Evolutionary conservation across 2,888 invertebrate species (phyloP), one percentile per base, ranked within the genome.

Genomic region (Ariolimax columbianus): DNA sequence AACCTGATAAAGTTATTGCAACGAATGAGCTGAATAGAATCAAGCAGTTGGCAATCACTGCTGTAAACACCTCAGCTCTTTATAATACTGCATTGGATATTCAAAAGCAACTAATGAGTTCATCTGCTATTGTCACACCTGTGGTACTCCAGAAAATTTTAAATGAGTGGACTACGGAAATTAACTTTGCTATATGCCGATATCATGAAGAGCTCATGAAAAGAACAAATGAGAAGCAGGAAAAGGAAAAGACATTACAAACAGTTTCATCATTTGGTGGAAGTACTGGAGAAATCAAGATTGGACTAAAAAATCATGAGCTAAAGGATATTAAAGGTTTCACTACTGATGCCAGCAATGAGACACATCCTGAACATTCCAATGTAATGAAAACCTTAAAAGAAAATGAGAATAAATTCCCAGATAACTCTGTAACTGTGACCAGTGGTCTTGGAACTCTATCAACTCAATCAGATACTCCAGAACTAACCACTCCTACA

Each of bases 151-250:
- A 84, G 30, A 70, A 84, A 70, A 84, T 87, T 43, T 83, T 92
- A 26, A 82, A 81, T 43, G 87, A 87, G 19, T 92, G 92, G 92
- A 86, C 91, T 0, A 82, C 59, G 47, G 87, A 89, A 33, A 85
- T 92, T 19, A 89, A 90, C 82, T 75, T 59, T 68, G 88, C 89
- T 17, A 83, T 91, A 47, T 81, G 87, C 47, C 43, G 83, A n/a
- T 85, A 90, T 40, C 90, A 90, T 55, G 40, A 43, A 33, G 83
- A 86, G 43, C 19, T 83, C 33, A 19, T 38, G 30, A 83, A 68
- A 30, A 78, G 55, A 59, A 78, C 40, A 66, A 77, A 36, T 77
- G 70, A 72, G 11, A 36, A 55, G 33, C 70, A 51, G 81, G 26
- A 9, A 26, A 70, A 81, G 14, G 68, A 78, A 26, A n/a, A 47